These are phyloP conservation scores for Dromiciops gliroides DNA, from an alignment of 2,113 vertebrate species.

Conservation along the genomic window DNA sequence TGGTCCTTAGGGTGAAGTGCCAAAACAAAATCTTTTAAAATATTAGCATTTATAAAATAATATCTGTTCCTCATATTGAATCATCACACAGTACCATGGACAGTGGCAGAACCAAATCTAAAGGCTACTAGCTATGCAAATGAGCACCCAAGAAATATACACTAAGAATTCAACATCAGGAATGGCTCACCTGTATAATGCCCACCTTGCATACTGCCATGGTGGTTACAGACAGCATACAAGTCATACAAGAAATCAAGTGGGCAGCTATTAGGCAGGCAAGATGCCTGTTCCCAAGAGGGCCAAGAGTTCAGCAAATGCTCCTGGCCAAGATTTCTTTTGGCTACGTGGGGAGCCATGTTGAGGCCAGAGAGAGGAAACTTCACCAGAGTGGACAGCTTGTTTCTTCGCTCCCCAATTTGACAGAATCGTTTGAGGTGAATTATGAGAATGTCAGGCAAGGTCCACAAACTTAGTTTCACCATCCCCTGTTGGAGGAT, in stretches of 20 bases:
- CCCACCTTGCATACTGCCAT: constrained; percentile 96
- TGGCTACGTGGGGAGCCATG: constrained; percentile 95
- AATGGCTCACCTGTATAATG: constrained; percentile 93
- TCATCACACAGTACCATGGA: not conserved
- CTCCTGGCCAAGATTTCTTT: constrained; percentile 80
- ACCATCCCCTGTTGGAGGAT: constrained; percentile 95
- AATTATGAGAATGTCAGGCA: constrained; percentile 97
- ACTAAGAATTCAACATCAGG: not conserved
- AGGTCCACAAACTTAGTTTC: constrained; percentile 97
- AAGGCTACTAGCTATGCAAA: not conserved
- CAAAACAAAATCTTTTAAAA: not conserved
- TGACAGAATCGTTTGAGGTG: constrained; percentile 97
- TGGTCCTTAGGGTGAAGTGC: not conserved
- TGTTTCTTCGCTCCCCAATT: constrained; percentile 93
- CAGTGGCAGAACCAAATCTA: not conserved
- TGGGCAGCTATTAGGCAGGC: constrained; percentile 75
- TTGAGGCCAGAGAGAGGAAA: constrained; percentile 93
- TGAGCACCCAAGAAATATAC: not conserved
- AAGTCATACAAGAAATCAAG: constrained; percentile 92
- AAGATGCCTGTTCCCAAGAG: constrained; percentile 80
- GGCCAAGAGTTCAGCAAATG: constrained; percentile 75
- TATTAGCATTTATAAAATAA: not conserved
- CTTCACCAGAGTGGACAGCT: constrained; percentile 94
- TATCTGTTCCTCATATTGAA: not conserved
- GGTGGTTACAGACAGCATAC: constrained; percentile 97